These are phyloP conservation scores for Ptilodon capucinus DNA, from an alignment of 2,888 invertebrate genomes.

Conservation along the genomic window DNA sequence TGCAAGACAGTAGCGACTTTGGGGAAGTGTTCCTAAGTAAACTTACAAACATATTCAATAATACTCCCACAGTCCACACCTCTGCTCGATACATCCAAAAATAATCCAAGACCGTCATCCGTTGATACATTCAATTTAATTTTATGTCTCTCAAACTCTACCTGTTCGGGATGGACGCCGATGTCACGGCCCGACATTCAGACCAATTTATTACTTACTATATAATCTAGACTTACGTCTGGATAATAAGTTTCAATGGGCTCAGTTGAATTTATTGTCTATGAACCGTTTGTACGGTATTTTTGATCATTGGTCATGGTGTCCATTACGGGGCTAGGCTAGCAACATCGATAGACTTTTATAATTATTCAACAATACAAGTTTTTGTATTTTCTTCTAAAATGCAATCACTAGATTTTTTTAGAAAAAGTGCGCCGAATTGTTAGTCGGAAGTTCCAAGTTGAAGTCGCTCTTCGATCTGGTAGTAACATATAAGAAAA, in stretches of 20 bases:
- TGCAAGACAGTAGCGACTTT: no score
- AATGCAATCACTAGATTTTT: no score
- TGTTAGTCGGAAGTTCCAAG: no score
- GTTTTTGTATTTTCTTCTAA: no score
- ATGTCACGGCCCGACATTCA: slow-evolving; percentile 41
- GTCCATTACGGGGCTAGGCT: not conserved
- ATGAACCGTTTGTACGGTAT: not conserved
- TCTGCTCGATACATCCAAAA: not conserved
- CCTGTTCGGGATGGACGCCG: slow-evolving; percentile 65
- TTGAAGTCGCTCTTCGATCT: no score
- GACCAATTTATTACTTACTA: slow-evolving; percentile 66
- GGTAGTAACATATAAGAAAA: no score
- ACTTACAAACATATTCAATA: not conserved
- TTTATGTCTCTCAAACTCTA: slow-evolving; percentile 50
- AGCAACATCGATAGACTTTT: not conserved
- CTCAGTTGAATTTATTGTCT: slow-evolving; percentile 40
- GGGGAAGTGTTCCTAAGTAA: no score
- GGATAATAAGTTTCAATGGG: slow-evolving; percentile 38
- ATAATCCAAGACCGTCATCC: not conserved
- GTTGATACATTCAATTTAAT: slow-evolving; percentile 62
- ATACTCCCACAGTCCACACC: not conserved
- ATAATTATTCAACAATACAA: no score
- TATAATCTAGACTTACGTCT: slow-evolving; percentile 54
- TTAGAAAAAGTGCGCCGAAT: no score
- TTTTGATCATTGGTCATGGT: not conserved